Percentiles rank a stretch among this genome's conserved stretches.
Conservation (phyloP, 2,888 invertebrate genomes). For the Pherbina coryleti region DNA sequence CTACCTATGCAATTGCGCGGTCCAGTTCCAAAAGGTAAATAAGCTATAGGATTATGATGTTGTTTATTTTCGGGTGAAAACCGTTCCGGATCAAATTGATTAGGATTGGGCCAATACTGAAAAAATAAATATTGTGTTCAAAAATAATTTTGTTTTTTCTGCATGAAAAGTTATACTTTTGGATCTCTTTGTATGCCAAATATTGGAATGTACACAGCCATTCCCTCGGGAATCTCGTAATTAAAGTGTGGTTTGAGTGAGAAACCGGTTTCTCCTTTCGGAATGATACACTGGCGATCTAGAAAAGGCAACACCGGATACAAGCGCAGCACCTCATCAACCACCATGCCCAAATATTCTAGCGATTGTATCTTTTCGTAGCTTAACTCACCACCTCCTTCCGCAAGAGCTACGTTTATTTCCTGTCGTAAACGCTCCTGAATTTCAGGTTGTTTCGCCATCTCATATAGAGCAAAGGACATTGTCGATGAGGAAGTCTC, state of each 20-base stretch:
- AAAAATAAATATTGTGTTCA: conserved; percentile 8
- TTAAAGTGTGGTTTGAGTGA: conserved; percentile 63
- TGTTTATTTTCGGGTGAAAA: conserved; percentile 61
- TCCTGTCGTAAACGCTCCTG: conserved; percentile 69
- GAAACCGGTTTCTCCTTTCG: conserved; percentile 46
- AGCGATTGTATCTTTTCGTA: conserved; percentile 69
- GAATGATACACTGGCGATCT: conserved; percentile 61
- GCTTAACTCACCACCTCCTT: conserved; percentile 63
- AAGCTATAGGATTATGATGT: conserved; percentile 55
- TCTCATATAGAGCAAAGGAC: conserved; percentile 67
- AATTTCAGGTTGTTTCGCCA: conserved; percentile 67
- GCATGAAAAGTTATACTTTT: conserved; percentile 53
- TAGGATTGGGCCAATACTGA: conserved; percentile 64
- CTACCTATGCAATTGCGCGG: conserved; percentile 67
- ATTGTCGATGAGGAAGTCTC: conserved; percentile 69
- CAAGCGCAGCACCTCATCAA: conserved; percentile 64
- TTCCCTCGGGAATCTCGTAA: conserved; percentile 58
- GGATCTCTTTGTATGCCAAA: conserved; percentile 66
- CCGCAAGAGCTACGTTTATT: conserved; percentile 63
- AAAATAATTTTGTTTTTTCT: neutral
- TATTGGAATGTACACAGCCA: conserved; percentile 64
- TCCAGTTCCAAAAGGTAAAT: conserved; percentile 64
- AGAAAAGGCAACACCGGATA: conserved; percentile 67
- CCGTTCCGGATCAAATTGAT: conserved; percentile 65
- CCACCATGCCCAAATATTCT: conserved; percentile 69